Evolutionary conservation across 2,113 vertebrate species (phyloP).

Genomic region (Gnathonemus longibarbis): DNA sequence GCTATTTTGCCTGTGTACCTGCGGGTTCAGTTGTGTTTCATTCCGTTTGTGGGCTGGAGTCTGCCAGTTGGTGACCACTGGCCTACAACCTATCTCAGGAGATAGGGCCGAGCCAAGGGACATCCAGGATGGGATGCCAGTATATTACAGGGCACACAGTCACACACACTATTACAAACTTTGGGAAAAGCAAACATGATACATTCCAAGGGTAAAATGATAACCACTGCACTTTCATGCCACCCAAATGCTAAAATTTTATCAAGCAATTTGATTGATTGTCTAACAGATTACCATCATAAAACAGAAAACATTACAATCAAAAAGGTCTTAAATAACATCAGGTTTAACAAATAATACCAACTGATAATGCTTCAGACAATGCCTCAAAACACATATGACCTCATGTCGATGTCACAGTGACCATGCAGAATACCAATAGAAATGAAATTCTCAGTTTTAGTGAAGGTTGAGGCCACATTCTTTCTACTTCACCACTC

Average conservation of each 20-base stretch:
- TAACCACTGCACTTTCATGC: neutral
- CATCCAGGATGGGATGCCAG: neutral
- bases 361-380: neutral
- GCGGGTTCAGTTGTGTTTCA: neutral
- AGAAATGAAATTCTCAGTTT: neutral
- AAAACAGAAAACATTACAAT: neutral
- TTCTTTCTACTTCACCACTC: neutral
- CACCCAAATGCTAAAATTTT: neutral
- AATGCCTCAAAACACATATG: neutral
- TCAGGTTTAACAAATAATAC: neutral
- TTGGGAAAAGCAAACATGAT: neutral
- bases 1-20: neutral
- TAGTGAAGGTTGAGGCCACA: neutral
- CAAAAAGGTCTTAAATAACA: neutral
- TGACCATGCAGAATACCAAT: neutral
- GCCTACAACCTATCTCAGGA: neutral
- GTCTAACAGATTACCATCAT: neutral
- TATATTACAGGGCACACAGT: neutral
- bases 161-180: neutral
- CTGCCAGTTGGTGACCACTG: neutral
- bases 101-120: neutral
- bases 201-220: neutral
- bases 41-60: neutral
- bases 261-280: neutral
- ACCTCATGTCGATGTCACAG: neutral